phyloP scores from a whole-genome alignment of 2,113 vertebrate genomes.

The Tinamus guttatus region DNA sequence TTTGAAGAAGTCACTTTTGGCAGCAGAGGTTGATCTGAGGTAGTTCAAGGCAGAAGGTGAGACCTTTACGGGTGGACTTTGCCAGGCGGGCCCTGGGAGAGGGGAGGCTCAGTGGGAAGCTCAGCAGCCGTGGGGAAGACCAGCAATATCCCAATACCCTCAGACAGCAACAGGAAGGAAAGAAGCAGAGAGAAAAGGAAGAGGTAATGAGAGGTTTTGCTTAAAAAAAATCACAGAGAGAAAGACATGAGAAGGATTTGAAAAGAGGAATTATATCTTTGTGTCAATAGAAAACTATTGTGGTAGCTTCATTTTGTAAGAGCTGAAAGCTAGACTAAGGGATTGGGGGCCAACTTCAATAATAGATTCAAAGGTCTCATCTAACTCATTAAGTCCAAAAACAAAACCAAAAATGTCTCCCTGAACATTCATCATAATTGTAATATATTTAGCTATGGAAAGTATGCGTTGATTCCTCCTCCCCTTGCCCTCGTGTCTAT shows the following conservation, averaged over 20 bases:
- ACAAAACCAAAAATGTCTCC: not conserved
- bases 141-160: not conserved
- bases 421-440: not conserved
- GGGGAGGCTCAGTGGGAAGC: not conserved
- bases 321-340: not conserved
- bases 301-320: not conserved
- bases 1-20: not conserved
- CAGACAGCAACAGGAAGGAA: not conserved
- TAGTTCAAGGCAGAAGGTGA: not conserved
- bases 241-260: not conserved
- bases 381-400: not conserved
- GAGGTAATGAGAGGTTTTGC: not conserved
- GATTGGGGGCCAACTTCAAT: not conserved
- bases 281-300: not conserved
- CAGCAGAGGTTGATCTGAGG: slow-evolving; percentile 31
- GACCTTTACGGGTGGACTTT: not conserved
- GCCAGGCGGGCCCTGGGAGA: not conserved
- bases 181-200: not conserved
- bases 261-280: not conserved
- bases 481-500: not conserved
- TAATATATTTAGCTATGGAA: not conserved
- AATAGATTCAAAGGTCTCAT: not conserved
- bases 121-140: not conserved
- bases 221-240: not conserved
- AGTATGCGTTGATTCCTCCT: not conserved